Base-by-base conservation (phyloP, 2,888 invertebrate species). In the Dryadula phaetusa region DNA sequence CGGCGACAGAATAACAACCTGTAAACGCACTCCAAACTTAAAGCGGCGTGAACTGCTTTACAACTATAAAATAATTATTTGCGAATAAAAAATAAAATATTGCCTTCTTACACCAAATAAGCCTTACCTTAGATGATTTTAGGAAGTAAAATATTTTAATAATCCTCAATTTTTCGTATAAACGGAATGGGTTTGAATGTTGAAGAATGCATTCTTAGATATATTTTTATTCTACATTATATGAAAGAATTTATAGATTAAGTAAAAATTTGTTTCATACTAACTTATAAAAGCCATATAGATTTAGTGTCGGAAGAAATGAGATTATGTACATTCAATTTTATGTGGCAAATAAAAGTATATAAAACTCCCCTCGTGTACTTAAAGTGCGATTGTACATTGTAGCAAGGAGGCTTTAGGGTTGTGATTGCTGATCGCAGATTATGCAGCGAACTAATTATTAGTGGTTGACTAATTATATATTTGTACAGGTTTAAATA, bases 11-110 rank as follows among this genome's bases (percentile, higher is more conserved):
- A 77, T 75, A 79, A 79, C 75, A 78, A 75, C 77, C 80, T 79
- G 78, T 84, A 83, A 86, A 85, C 81, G 80, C 82, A 83, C 20
- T 22, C 4, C 8, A 4, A 22, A 54, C 37, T 20, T 7, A 37
- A 54, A 22, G 14, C 37, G n/a, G 14, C 10, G 37, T 6, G 40
- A 56, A 40, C n/a, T 37, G 20, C 14, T 54, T 54, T 20, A 34
- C 12, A 34, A 20, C 18, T 34, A 12, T 49, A 28, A 52, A 28
- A 52, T 52, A 32, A 46, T 20, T 20, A 46, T 12, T 12, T 37
- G 12, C 12, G 1, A 37, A 37, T 20, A 46, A 46, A 20, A 44
- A 46, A 46, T 37, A 34, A 7, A 34, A 7, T 34, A 8, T 4
- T 8, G 32, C 1, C 7, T 8, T 7, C 8, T 34, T 34, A 3